phyloP scores from a whole-genome alignment of 1,140 invertebrate genomes.

The Apis florea region DNA sequence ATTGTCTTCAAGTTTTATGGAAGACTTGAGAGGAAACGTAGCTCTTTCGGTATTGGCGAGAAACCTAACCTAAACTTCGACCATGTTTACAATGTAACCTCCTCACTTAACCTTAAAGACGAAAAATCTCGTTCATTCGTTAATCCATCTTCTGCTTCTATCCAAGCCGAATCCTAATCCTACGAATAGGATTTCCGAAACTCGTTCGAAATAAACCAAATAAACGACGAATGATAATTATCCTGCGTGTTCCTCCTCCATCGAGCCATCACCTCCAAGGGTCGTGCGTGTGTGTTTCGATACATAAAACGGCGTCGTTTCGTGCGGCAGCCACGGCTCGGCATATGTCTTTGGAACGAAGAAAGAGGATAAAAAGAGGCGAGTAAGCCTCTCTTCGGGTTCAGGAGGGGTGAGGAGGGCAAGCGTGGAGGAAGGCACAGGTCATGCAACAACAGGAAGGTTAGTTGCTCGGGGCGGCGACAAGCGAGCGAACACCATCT shows the following conservation, averaged over 20 bases:
- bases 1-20: too few species aligned
- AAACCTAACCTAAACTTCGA: too few species aligned
- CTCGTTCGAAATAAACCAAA: neutral
- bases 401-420: neutral
- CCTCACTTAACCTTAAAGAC: too few species aligned
- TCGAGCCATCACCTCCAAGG: neutral
- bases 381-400: neutral
- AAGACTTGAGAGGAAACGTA: too few species aligned
- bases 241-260: slow-evolving; percentile 12
- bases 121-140: too few species aligned
- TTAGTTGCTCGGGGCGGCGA: slow-evolving; percentile 78
- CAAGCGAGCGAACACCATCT: slow-evolving; percentile 77
- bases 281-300: slow-evolving; percentile 32
- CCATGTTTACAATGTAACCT: too few species aligned
- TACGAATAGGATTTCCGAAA: neutral
- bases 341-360: slow-evolving; percentile 49
- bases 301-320: slow-evolving; percentile 53
- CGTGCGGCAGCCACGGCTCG: slow-evolving; percentile 29
- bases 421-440: slow-evolving; percentile 62
- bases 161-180: too few species aligned
- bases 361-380: slow-evolving; percentile 45
- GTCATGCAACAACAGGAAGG: slow-evolving; percentile 79
- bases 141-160: neutral
- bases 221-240: slow-evolving; percentile 22
- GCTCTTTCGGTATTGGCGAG: too few species aligned